Conservation (phyloP, 2,888 invertebrate genomes). For the Invenusta paracnida region DNA sequence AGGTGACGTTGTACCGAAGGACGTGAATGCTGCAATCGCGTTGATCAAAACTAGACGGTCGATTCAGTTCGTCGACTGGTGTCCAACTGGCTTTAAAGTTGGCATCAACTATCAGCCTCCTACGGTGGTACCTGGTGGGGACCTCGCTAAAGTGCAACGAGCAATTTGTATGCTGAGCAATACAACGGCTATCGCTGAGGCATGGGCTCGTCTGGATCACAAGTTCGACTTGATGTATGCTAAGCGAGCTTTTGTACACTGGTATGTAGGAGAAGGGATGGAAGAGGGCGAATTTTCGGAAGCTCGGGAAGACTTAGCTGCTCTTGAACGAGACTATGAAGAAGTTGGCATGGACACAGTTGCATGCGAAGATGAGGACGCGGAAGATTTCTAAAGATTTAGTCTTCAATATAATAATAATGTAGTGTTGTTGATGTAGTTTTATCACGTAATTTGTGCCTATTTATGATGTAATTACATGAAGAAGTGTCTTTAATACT, state of each 20-base stretch:
- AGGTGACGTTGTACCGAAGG: conserved; percentile 54
- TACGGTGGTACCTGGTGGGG: too few relatives aligned
- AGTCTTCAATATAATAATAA: too few relatives aligned
- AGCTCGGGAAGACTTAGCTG: conserved; percentile 71
- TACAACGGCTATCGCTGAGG: conserved; percentile 62
- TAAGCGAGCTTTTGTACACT: conserved; percentile 54
- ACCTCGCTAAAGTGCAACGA: conserved; percentile 66
- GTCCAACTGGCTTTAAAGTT: too few relatives aligned
- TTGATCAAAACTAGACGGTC: conserved; percentile 62
- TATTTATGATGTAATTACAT: too few relatives aligned
- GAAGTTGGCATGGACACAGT: too few relatives aligned
- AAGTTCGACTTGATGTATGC: conserved; percentile 53
- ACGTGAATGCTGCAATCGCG: conserved; percentile 53
- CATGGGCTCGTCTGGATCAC: conserved; percentile 58
- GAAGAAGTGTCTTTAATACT: too few relatives aligned
- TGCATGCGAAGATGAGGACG: too few relatives aligned
- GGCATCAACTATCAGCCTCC: too few relatives aligned
- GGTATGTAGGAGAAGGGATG: conserved; percentile 61
- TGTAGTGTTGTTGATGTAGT: too few relatives aligned
- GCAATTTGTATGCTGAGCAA: conserved; percentile 62
- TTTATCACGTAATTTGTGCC: too few relatives aligned
- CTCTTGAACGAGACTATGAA: conserved; percentile 58
- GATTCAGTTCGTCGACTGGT: too few relatives aligned
- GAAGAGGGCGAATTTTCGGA: conserved; percentile 81
- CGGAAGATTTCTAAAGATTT: too few relatives aligned